A percentile compares a stretch with the other conserved stretches of the same genome.
phyloP scores from a whole-genome alignment of 2,113 vertebrate species.

The Rousettus leschenaultii region DNA sequence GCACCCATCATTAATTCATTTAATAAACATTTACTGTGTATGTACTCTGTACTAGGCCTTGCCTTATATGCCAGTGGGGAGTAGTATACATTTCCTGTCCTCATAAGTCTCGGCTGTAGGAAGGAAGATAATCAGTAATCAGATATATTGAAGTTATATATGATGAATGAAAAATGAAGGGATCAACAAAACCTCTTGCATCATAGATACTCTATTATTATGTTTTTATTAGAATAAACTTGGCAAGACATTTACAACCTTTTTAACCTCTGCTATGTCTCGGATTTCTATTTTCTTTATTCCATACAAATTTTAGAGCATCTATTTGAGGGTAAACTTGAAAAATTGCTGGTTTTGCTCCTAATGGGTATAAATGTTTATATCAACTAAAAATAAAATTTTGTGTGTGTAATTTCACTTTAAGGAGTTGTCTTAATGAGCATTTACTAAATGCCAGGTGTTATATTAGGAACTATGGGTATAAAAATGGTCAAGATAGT shows the following conservation, averaged over 20 bases:
- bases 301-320: neutral
- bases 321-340: neutral
- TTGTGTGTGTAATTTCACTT: neutral
- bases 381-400: neutral
- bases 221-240: conserved; percentile 32
- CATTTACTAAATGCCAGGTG: neutral
- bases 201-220: neutral
- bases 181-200: neutral
- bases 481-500: conserved; percentile 1
- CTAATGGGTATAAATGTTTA: conserved; percentile 9
- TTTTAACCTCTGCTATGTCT: neutral
- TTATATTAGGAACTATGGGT: neutral
- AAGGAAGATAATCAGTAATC: neutral
- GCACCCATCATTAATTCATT: neutral
- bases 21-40: neutral
- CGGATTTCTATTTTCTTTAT: neutral
- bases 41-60: neutral
- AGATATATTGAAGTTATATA: neutral
- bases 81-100: neutral
- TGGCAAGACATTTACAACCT: neutral
- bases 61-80: neutral
- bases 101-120: neutral
- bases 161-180: neutral
- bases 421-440: neutral
- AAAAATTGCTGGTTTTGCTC: conserved; percentile 9